These are phyloP conservation scores for Danaus plexippus DNA, from an alignment of 1,140 invertebrate species.

Conservation along the genomic window DNA sequence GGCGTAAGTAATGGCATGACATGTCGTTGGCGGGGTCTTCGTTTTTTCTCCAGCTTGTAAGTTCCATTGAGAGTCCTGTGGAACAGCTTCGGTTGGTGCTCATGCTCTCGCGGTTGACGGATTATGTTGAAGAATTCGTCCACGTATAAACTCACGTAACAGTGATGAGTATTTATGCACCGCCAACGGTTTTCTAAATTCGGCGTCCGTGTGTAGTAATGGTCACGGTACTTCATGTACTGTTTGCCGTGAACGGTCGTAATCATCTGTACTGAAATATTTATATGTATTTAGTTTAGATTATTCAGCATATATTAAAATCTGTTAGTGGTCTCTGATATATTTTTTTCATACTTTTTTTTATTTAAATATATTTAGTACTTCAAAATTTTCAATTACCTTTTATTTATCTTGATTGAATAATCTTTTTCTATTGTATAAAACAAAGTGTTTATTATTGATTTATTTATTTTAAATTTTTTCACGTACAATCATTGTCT, in stretches of 20 bases:
- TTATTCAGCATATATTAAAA: too few relatives aligned
- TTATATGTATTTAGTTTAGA: too few relatives aligned
- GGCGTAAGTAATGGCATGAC: too few relatives aligned
- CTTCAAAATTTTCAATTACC: too few relatives aligned
- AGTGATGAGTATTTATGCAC: constrained; percentile 23
- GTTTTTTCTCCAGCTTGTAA: constrained; percentile 10
- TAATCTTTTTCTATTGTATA: too few relatives aligned
- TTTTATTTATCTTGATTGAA: too few relatives aligned
- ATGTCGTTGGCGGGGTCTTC: not conserved
- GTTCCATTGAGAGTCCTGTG: constrained; percentile 14
- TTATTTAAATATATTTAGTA: too few relatives aligned
- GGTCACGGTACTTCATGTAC: constrained; percentile 15
- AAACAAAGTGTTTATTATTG: too few relatives aligned
- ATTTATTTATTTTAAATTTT: too few relatives aligned
- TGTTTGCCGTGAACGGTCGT: constrained; percentile 17
- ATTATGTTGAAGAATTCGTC: constrained; percentile 16
- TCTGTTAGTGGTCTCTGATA: too few relatives aligned
- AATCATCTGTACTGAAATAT: constrained; percentile 20
- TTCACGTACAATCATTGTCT: too few relatives aligned
- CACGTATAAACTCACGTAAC: constrained; percentile 17
- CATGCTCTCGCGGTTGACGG: constrained; percentile 20
- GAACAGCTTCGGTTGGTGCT: constrained; percentile 21
- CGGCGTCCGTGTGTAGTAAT: constrained; percentile 23
- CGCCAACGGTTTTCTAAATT: constrained; percentile 11
- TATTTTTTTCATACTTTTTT: too few relatives aligned